Conservation (phyloP, 2,888 invertebrate genomes). For the Tachina grossa region DNA sequence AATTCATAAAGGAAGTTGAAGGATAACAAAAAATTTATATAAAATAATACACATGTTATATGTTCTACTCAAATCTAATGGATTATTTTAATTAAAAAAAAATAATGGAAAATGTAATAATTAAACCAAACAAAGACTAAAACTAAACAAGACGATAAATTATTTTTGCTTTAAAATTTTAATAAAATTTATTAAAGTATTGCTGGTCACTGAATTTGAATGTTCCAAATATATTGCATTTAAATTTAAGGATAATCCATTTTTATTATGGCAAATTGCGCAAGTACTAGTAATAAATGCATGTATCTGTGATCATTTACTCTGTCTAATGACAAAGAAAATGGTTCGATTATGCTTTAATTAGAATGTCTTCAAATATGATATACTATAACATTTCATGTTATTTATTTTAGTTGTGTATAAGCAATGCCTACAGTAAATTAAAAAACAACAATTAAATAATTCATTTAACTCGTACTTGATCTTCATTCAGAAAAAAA, state of each 20-base stretch:
- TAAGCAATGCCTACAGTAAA: not conserved
- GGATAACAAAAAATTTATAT: slow-evolving; percentile 9
- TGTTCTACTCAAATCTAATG: slow-evolving; percentile 30
- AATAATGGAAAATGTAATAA: not conserved
- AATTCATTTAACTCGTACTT: not conserved
- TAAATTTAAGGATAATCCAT: slow-evolving; percentile 48
- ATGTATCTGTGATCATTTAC: too few species aligned
- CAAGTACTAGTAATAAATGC: too few species aligned
- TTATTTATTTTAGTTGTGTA: not conserved
- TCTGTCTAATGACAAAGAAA: too few species aligned
- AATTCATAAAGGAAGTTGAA: slow-evolving; percentile 61
- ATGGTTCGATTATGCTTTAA: too few species aligned
- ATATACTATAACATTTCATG: not conserved
- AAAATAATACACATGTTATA: slow-evolving; percentile 1
- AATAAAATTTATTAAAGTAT: slow-evolving; percentile 22
- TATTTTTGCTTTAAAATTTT: not conserved
- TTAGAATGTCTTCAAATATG: not conserved
- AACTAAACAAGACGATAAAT: slow-evolving; percentile 8
- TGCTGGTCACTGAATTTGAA: not conserved
- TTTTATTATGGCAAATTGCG: not conserved
- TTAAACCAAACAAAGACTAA: not conserved
- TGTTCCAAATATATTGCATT: not conserved
- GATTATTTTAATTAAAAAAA: slow-evolving; percentile 57
- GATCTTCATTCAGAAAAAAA: not conserved
- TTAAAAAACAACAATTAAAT: not conserved